Evolutionary conservation across 2,113 vertebrate species (phyloP), one percentile per base, ranked within the genome.

Genomic region (Nesospiza acunhae): DNA sequence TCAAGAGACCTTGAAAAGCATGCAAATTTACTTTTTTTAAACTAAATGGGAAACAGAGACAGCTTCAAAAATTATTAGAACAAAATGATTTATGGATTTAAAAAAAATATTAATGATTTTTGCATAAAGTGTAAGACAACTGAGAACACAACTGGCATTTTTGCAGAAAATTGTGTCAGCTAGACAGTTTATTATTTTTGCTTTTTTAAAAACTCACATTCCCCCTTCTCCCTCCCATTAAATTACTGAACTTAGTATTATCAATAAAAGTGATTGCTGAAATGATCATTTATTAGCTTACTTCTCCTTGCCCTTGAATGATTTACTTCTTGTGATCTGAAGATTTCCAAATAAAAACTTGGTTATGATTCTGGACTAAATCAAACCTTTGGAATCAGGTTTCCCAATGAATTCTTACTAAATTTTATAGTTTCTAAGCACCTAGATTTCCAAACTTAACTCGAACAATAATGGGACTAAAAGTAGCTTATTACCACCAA

Each of bases 201-300:
- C 9, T 11, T 68, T 76, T 72, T 84, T 20, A 18, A 79, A 84
- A 84, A 81, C 4, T 28, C 39, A 55, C 10, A 62, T 62, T 59
- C 7, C 4, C 15, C 9, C 10, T 10, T 30, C 10, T 17, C 6
- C 2, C 6, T 7, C 16, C 6, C 5, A 4, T 46, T 70, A 46
- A 4, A 70, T 13, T 23, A 63, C 1, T 35, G 39, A 56, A 79
- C 80, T 90, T 53, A 52, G 13, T 24, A 55, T 35, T 68, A 68
- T 33, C 49, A 58, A n/a, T 50, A 53, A 46, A 31, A 78, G 12
- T 3, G 8, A 39, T 11, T 44, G 42, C 28, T 85, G 37, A 62
- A 62, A 63, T 42, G 10, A n/a, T 42, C 0, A n/a, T 59, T 94
- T 58, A 62, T 63, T 75, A 80, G 9, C 20, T 83, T 35, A 64